Evolutionary conservation across 2,113 vertebrate genomes (phyloP), one percentile per base, ranked within the genome.

Genomic region (Lethenteron reissneri): DNA sequence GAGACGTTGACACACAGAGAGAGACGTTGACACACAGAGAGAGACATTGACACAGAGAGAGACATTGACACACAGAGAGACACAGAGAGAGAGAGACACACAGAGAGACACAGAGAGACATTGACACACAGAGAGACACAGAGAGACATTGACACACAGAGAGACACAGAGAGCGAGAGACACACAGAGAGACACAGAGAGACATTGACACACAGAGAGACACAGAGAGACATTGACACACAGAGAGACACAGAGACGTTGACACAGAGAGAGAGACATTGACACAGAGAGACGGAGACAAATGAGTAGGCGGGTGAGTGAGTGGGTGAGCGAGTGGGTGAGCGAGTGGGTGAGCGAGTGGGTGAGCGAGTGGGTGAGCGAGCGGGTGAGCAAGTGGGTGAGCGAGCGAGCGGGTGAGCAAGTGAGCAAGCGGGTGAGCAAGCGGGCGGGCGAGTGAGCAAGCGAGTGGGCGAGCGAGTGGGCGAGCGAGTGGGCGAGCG

Each of bases 141-240:
- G 17, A 13, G 17, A 17, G 13, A 17, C 17, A 64, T n/a, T n/a
- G 13, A 64, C 2, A 17, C 2, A 17, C 17, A 64, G 17, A 13
- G 13, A 13, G 2, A 64, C 60, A 64, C 4, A 13, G 59, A 56
- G 41, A 56, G 70, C 1, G 3, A 17, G 70, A 11, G 4, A 77
- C n/a, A n/a, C 25, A 76, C 60, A 62, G 13, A 62, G 13, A 62
- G 13, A 62, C 60, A 62, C 2, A 62, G 13, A 62, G 81, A 25
- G 21, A 25, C 3, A 3, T 2, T 3, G 21, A 25, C 21, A 25
- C 21, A 25, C 2, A 25, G 21, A 25, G 21, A 25, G 2, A 25
- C 2, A 25, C 2, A 25, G 73, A 79, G 78, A 78, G 58, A 70
- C 75, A 78, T 10, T 74, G 69, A 13, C 71, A 69, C 72, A 68